Conservation (phyloP, 35 echinoderm and acorn worm genomes). For the Apostichopus californicus region DNA sequence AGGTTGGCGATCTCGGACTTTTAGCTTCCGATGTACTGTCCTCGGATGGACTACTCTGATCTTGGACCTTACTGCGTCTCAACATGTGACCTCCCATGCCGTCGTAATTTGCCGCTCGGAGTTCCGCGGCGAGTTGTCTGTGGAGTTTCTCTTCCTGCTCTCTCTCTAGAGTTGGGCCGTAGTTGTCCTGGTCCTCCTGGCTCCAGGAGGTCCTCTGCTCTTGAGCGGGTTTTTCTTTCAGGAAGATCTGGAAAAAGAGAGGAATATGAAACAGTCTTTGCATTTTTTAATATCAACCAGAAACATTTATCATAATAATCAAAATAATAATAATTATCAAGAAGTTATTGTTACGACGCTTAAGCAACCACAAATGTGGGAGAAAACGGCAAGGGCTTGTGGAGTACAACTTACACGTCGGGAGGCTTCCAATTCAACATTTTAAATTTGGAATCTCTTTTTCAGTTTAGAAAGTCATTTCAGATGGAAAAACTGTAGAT, state of each 20-base stretch:
- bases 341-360: too few species aligned
- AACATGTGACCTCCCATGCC: constrained; percentile 28
- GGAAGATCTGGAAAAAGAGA: constrained; percentile 64
- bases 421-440: too few species aligned
- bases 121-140: constrained; percentile 69
- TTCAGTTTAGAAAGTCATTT: too few species aligned
- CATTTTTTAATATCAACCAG: too few species aligned
- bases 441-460: too few species aligned
- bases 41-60: too few species aligned
- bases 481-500: too few species aligned
- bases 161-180: constrained; percentile 73
- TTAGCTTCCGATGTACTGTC: background rate
- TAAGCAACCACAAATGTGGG: too few species aligned
- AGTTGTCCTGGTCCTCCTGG: constrained; percentile 6
- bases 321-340: too few species aligned
- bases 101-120: constrained; percentile 73
- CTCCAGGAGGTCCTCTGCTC: background rate
- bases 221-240: constrained; percentile 62
- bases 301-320: too few species aligned
- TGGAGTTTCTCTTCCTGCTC: constrained; percentile 74
- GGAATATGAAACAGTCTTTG: background rate
- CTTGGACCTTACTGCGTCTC: constrained; percentile 27
- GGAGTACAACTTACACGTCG: too few species aligned
- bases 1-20: background rate
- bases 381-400: too few species aligned